phyloP scores from a whole-genome alignment of 2,797 vertebrate species.

The Smutsia gigantea region DNA sequence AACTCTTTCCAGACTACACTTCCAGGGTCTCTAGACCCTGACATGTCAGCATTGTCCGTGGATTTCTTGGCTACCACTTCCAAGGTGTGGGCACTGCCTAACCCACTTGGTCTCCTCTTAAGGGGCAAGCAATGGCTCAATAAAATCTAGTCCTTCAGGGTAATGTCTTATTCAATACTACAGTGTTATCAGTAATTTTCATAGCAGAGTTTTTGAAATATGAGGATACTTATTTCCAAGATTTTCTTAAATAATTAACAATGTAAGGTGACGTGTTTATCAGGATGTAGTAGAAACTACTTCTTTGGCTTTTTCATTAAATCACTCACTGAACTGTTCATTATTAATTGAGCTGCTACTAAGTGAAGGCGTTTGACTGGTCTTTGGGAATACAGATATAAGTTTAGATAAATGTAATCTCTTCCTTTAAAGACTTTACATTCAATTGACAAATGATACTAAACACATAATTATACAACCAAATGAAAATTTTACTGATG shows the following conservation, averaged over 20 bases:
- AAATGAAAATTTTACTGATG: neutral
- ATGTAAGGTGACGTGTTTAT: neutral
- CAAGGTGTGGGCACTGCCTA: neutral
- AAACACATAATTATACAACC: neutral
- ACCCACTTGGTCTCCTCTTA: neutral
- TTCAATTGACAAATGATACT: neutral
- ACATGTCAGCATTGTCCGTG: fast-evolving
- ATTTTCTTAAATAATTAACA: neutral
- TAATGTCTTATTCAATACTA: neutral
- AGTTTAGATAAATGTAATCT: neutral
- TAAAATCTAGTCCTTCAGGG: neutral
- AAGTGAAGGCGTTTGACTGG: neutral
- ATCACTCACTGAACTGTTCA: neutral
- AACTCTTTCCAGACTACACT: neutral
- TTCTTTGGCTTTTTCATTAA: neutral
- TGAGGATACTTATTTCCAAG: neutral
- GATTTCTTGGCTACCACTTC: neutral
- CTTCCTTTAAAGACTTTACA: neutral
- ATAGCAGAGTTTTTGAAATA: neutral
- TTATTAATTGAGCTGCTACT: neutral
- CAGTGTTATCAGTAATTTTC: neutral
- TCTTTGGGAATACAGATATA: neutral
- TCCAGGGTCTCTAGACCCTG: neutral
- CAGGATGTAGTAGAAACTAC: neutral
- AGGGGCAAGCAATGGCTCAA: neutral